These are phyloP conservation scores for Cervus canadensis DNA, from an alignment of 2,113 vertebrate species.

Conservation along the genomic window DNA sequence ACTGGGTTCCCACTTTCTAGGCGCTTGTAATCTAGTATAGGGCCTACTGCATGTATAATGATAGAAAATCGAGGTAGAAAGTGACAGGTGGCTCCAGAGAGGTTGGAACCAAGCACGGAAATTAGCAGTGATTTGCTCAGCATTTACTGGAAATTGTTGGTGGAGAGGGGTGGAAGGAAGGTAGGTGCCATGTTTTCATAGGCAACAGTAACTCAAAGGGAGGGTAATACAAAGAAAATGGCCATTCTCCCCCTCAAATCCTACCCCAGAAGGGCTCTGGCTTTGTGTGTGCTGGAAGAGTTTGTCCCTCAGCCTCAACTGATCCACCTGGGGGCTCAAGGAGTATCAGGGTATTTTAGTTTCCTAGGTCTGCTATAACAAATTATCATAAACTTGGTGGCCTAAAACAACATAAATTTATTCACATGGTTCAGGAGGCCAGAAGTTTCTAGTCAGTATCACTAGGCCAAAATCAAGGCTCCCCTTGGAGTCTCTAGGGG, in stretches of 20 bases:
- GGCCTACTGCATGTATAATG: fast-evolving
- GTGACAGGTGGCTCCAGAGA: background rate
- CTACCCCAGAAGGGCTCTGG: background rate
- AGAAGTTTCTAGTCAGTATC: background rate
- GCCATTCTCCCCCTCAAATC: background rate
- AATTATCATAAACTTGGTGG: background rate
- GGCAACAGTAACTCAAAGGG: background rate
- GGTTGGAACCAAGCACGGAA: background rate
- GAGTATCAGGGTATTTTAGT: background rate
- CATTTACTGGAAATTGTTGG: background rate
- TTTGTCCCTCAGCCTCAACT: background rate
- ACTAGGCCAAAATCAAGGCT: background rate
- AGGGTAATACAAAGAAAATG: background rate
- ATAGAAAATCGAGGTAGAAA: background rate
- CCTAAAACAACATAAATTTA: background rate
- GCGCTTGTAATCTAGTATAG: background rate
- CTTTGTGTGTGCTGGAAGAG: background rate
- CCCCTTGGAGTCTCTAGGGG: background rate
- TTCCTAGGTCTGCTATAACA: background rate
- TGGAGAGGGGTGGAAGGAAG: background rate
- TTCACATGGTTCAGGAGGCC: background rate
- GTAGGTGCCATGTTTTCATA: background rate
- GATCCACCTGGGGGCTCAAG: background rate
- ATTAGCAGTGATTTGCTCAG: background rate
- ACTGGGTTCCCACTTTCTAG: background rate